phyloP scores from a whole-genome alignment of 2,113 vertebrate species.

The Epinephelus fuscoguttatus region DNA sequence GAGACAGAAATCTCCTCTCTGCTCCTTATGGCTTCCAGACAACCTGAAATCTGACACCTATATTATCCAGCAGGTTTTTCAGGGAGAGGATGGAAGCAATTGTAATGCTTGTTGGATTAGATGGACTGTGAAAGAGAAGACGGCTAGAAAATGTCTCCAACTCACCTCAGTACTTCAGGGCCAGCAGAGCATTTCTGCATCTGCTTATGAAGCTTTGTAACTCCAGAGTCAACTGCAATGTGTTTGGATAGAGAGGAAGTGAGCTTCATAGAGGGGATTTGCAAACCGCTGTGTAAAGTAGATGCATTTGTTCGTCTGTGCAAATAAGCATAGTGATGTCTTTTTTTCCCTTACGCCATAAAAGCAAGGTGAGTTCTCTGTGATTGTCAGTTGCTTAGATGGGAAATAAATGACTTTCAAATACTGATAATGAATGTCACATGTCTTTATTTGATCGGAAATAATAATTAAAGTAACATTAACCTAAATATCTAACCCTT shows the following conservation, averaged over 20 bases:
- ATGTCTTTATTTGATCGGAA: background rate
- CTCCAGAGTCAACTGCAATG: conserved; percentile 17
- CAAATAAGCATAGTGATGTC: conserved; percentile 12
- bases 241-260: conserved; percentile 5
- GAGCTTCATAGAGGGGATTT: conserved; percentile 1
- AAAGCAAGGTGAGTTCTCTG: background rate
- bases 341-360: background rate
- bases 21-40: conserved; percentile 25
- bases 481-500: background rate
- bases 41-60: conserved; percentile 33
- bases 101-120: conserved; percentile 55
- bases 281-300: conserved; percentile 10
- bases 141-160: conserved; percentile 29
- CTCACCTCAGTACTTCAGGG: conserved; percentile 18
- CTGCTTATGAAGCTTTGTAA: conserved; percentile 23
- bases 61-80: conserved; percentile 23
- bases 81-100: conserved; percentile 22
- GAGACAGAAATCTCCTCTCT: conserved; percentile 36
- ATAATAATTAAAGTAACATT: conserved; percentile 11
- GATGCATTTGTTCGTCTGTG: background rate
- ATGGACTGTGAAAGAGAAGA: conserved; percentile 50
- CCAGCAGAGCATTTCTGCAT: conserved; percentile 22
- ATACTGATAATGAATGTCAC: conserved; percentile 25
- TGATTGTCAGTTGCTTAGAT: background rate
- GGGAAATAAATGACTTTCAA: conserved; percentile 10